Conservation (phyloP, 2,113 vertebrate genomes). For the Eretmochelys imbricata region DNA sequence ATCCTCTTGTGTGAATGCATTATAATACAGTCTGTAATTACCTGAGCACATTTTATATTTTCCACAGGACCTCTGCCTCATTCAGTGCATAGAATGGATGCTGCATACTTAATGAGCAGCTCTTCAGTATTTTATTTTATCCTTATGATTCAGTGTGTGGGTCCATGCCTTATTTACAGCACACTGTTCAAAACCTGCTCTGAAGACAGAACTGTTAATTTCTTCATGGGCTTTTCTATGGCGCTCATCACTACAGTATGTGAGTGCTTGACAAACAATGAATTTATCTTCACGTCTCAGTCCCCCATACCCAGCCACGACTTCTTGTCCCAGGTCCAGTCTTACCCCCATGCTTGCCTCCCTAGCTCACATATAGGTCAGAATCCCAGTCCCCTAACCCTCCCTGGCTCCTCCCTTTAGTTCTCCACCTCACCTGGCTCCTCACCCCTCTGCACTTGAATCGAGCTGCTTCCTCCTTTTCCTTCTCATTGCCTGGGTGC, state of each 20-base stretch:
- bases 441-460: not conserved
- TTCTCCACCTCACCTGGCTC: not conserved
- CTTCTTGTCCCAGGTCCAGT: not conserved
- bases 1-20: not conserved
- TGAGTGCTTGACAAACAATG: not conserved
- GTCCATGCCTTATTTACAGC: not conserved
- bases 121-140: not conserved
- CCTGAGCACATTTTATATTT: not conserved
- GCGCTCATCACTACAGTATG: not conserved
- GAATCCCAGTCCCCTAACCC: not conserved
- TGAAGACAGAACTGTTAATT: not conserved
- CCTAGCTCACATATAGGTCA: not conserved
- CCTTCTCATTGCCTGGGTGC: not conserved
- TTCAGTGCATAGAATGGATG: not conserved
- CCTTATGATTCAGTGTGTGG: not conserved
- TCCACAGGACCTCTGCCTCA: not conserved
- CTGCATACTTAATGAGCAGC: not conserved
- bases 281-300: not conserved
- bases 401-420: not conserved
- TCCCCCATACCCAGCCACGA: not conserved
- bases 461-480: not conserved
- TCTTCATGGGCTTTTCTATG: not conserved
- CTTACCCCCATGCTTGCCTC: not conserved
- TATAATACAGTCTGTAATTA: not conserved
- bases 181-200: not conserved